Base-by-base conservation (phyloP, 1,140 invertebrate species). In the Bombus pascuorum region DNA sequence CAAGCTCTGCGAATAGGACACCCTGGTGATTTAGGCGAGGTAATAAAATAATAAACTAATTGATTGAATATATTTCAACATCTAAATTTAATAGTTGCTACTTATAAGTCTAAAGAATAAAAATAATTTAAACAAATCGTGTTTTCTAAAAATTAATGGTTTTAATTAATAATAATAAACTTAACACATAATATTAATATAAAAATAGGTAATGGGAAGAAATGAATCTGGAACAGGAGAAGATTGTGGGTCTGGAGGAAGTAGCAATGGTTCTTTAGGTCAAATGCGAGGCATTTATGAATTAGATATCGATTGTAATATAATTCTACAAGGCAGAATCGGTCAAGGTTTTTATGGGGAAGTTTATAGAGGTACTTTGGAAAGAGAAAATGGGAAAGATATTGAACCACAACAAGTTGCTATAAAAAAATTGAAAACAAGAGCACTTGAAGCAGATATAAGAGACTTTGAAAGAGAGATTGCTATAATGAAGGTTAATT, bases 331-430 rank as follows among this genome's bases (percentile, higher is more conserved):
- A 92, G 96, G 96, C 12, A 94, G 95, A 85, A 96, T 97, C 83
- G 96, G 96, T 44, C 96, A 96, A 93, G 97, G 97, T 32, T 97
- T 96, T 93, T 97, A 97, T 93, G 97, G 97, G 0, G 96, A 97
- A 90, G 97, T 98, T 28, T 97, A 96, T 90, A 95, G 96, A 88
- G 97, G 96, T 4, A 95, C 94, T 3, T 92, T 97, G 62, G 96
- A 96, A 82, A 94, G 95, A 89, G 91, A 95, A 39, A 93, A 92
- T 72, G 93, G 94, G 59, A 95, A 95, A 70, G 94, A 95, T 74
- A 91, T 91, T 0, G 95, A 95, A 62, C 93, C 95, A 0, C 95
- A 95, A 89, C 92, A 95, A 91, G 97, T 98, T 18, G 97, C 98
- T 59, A 96, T 98, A 0, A 98, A 98, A 92, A 96, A 96, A 90